Conservation (phyloP, 2,888 invertebrate species). For the Idaea straminata region DNA sequence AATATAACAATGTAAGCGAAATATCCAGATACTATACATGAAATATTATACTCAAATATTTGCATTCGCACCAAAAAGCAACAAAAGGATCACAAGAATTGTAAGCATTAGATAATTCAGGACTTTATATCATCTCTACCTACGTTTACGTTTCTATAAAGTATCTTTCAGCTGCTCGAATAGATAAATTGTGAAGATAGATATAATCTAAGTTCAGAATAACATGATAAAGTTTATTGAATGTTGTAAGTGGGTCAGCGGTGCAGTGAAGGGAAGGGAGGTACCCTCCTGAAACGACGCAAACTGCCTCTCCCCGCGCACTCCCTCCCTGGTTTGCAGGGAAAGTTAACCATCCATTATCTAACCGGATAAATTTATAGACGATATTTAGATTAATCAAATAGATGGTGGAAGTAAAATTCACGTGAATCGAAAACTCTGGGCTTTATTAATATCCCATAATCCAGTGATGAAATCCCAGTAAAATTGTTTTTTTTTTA, state of each 20-base stretch:
- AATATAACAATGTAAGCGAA: not conserved
- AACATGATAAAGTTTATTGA: constrained; percentile 30
- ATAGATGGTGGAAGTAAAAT: not conserved
- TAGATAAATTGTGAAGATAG: constrained; percentile 8
- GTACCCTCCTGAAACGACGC: constrained; percentile 39
- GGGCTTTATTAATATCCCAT: too few species aligned
- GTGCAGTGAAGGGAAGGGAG: constrained; percentile 61
- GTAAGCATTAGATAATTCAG: not conserved
- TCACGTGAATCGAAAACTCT: not conserved
- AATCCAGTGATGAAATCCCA: too few species aligned
- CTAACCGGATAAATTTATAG: not conserved
- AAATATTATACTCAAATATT: not conserved
- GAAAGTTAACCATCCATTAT: constrained; percentile 29
- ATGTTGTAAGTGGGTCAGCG: constrained; percentile 68
- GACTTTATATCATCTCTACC: not conserved
- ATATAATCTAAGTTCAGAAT: constrained; percentile 8
- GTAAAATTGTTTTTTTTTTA: too few species aligned
- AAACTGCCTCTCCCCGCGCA: constrained; percentile 32
- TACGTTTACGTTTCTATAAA: not conserved
- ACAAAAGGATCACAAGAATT: not conserved
- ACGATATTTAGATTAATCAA: not conserved
- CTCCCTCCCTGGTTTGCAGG: constrained; percentile 25
- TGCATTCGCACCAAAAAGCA: not conserved
- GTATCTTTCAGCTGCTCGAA: not conserved
- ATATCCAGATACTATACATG: not conserved